Conservation (phyloP, 1,140 invertebrate species). For the Drosophila paulistorum region DNA sequence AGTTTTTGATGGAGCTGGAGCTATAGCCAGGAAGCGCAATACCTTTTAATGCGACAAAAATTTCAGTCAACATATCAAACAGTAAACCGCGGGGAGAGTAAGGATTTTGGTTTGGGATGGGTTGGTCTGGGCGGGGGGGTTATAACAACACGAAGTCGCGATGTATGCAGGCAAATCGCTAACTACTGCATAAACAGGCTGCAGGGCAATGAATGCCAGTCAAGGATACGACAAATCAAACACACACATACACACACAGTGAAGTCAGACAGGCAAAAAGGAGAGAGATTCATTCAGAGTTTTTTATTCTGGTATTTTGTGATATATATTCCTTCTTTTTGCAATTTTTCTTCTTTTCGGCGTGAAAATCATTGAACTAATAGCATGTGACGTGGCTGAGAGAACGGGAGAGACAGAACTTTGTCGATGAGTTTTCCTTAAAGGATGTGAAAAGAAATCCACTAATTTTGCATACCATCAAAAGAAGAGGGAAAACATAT, state of each 20-base stretch:
- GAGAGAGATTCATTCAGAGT: background rate
- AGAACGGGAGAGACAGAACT: conserved; percentile 14
- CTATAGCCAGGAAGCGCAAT: conserved; percentile 72
- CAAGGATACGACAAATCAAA: conserved; percentile 45
- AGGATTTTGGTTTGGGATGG: background rate
- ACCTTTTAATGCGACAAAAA: conserved; percentile 81
- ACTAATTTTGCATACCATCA: conserved; percentile 63
- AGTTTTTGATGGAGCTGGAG: background rate
- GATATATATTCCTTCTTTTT: conserved; percentile 14
- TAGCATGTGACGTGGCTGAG: conserved; percentile 68
- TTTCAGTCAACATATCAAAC: conserved; percentile 74
- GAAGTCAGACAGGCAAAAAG: conserved; percentile 5
- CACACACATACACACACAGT: background rate
- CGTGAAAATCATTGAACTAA: conserved; percentile 82
- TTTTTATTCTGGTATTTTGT: conserved; percentile 6
- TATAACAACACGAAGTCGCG: conserved; percentile 32
- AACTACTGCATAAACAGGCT: conserved; percentile 82
- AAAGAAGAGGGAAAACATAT: conserved; percentile 44
- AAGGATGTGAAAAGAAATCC: conserved; percentile 67
- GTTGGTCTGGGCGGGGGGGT: conserved; percentile 12
- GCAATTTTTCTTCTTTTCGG: conserved; percentile 63
- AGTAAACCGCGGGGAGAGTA: background rate
- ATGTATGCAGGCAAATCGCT: conserved; percentile 49
- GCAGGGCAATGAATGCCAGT: conserved; percentile 71
- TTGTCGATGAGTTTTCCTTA: conserved; percentile 41